A percentile compares a stretch with the other conserved stretches of the same genome.
Conservation (phyloP, 1,140 invertebrate species). For the Asbolus verrucosus region DNA sequence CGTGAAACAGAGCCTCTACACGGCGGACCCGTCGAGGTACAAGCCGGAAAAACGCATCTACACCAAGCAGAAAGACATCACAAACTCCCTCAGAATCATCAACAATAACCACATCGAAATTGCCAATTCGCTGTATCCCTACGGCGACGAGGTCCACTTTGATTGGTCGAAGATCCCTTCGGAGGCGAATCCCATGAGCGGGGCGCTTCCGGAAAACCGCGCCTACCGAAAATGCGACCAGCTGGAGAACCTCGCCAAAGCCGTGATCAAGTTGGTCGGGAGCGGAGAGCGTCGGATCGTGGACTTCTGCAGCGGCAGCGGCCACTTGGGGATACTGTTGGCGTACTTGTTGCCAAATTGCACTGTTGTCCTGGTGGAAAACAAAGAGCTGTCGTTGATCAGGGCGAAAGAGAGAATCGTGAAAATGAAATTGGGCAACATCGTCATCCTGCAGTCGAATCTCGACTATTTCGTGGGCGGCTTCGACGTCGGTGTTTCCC, state of each 20-base stretch:
- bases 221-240: constrained; percentile 87
- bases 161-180: constrained; percentile 77
- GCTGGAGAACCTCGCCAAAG: constrained; percentile 87
- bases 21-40: constrained; percentile 81
- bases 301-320: constrained; percentile 95
- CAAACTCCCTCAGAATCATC: constrained; percentile 71
- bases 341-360: constrained; percentile 83
- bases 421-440: constrained; percentile 79
- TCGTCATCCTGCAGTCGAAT: constrained; percentile 88
- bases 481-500: constrained; percentile 86
- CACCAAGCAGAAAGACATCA: constrained; percentile 81
- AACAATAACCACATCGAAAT: constrained; percentile 63
- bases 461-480: constrained; percentile 83
- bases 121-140: constrained; percentile 62
- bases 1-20: constrained; percentile 78
- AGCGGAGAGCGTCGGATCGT: constrained; percentile 75
- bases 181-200: constrained; percentile 81
- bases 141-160: constrained; percentile 66
- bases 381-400: constrained; percentile 88
- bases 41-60: constrained; percentile 79
- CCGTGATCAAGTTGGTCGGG: constrained; percentile 76
- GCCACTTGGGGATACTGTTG: constrained; percentile 90
- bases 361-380: constrained; percentile 87
- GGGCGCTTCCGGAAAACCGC: constrained; percentile 81
- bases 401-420: constrained; percentile 80